Evolutionary conservation across 2,888 invertebrate genomes (phyloP).

Genomic region (Ceramica pisi): DNA sequence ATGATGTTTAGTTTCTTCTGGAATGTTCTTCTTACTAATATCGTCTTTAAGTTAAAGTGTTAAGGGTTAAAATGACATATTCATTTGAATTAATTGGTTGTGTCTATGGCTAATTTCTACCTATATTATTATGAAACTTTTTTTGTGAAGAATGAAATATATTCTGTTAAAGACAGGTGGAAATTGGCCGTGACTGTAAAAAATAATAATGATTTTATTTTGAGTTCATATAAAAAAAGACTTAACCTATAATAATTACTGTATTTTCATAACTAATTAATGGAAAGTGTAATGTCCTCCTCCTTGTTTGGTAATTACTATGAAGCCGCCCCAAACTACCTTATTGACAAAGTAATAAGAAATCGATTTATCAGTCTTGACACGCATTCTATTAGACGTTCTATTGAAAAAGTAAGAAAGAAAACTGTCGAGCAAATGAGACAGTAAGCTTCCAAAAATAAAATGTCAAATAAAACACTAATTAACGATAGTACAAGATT

Average conservation of each 20-base stretch:
- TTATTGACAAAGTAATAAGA: constrained; percentile 31
- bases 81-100: not conserved
- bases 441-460: not conserved
- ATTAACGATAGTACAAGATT: not conserved
- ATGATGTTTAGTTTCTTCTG: constrained; percentile 16
- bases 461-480: not conserved
- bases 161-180: not conserved
- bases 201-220: not conserved
- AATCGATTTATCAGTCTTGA: not conserved
- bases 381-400: not conserved
- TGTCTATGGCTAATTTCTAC: constrained; percentile 4
- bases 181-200: constrained; percentile 1
- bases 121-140: too few relatives aligned
- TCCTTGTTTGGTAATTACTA: constrained; percentile 13
- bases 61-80: constrained; percentile 14
- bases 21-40: constrained; percentile 15
- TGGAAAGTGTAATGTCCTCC: not conserved
- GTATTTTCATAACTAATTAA: not conserved
- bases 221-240: not conserved
- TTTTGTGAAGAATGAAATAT: too few relatives aligned
- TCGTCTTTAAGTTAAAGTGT: constrained; percentile 8
- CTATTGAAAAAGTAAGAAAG: not conserved
- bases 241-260: not conserved
- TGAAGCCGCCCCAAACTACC: constrained; percentile 34
- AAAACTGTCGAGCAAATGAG: not conserved